Conservation (phyloP, 2,888 invertebrate species). For the Ochropleura plecta region DNA sequence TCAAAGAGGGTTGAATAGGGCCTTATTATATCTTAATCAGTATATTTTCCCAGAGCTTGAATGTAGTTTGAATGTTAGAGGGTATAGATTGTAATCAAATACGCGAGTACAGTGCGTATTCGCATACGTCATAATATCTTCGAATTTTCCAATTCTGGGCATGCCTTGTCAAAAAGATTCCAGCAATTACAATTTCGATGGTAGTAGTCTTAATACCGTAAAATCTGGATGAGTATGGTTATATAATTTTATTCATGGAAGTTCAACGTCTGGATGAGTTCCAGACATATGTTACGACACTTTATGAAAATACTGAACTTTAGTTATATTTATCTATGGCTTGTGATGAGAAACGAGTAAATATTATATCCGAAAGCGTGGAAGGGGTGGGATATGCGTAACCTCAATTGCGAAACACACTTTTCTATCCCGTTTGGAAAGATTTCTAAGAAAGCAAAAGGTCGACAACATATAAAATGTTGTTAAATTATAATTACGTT, state of each 20-base stretch:
- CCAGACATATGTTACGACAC: conserved; percentile 25
- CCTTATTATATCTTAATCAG: neutral
- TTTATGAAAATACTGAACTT: neutral
- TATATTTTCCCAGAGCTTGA: neutral
- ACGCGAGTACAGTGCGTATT: neutral
- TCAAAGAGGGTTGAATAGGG: neutral
- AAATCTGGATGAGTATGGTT: conserved; percentile 10
- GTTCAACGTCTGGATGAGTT: conserved; percentile 13
- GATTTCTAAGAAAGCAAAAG: neutral
- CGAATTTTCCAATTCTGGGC: neutral
- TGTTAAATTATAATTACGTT: neutral
- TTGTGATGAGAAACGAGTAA: neutral
- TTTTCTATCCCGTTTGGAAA: neutral
- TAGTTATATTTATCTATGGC: neutral
- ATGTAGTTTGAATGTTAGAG: neutral
- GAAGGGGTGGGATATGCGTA: too few relatives aligned
- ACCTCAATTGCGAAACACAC: neutral
- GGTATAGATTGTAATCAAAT: neutral
- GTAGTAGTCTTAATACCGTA: conserved; percentile 12
- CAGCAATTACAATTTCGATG: neutral
- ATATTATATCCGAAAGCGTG: neutral
- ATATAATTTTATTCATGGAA: conserved; percentile 25
- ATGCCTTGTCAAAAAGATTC: neutral
- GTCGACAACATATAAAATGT: neutral
- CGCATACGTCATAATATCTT: neutral